These are phyloP conservation scores for Tragelaphus eurycerus DNA, from an alignment of 2,797 vertebrate species.

Conservation along the genomic window DNA sequence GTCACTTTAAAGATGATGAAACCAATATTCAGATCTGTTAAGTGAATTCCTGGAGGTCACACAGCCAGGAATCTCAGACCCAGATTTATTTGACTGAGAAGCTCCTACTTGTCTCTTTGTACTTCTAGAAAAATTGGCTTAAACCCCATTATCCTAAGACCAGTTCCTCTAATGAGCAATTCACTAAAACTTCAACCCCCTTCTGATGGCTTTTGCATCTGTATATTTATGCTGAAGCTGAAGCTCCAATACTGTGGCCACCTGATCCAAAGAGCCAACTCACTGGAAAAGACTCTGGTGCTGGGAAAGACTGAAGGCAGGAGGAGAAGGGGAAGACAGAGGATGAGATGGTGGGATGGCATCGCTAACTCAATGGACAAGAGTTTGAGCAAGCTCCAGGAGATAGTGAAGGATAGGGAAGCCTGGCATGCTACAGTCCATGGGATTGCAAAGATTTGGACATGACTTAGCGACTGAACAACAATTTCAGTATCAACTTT, in stretches of 20 bases:
- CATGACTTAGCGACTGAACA: neutral
- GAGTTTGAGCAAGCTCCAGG: neutral
- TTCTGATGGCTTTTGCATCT: neutral
- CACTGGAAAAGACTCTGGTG: neutral
- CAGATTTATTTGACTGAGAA: neutral
- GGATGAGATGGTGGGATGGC: neutral
- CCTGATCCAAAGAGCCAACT: neutral
- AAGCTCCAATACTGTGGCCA: neutral
- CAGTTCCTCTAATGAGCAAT: neutral
- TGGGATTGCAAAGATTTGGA: neutral
- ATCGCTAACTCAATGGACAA: neutral
- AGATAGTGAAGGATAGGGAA: neutral
- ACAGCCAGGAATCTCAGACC: neutral
- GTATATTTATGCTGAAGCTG: neutral
- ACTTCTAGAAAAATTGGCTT: neutral
- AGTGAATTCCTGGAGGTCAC: neutral
- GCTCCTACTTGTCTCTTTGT: too few relatives aligned
- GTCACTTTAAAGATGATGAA: conserved; percentile 33
- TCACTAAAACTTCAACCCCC: neutral
- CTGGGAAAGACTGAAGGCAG: neutral
- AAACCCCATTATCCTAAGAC: neutral
- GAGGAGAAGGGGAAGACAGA: neutral
- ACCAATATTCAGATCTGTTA: neutral
- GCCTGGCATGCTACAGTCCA: neutral
- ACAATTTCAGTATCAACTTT: neutral